Base-by-base conservation (phyloP, 2,888 invertebrate species). In the Melanostoma mellinum region DNA sequence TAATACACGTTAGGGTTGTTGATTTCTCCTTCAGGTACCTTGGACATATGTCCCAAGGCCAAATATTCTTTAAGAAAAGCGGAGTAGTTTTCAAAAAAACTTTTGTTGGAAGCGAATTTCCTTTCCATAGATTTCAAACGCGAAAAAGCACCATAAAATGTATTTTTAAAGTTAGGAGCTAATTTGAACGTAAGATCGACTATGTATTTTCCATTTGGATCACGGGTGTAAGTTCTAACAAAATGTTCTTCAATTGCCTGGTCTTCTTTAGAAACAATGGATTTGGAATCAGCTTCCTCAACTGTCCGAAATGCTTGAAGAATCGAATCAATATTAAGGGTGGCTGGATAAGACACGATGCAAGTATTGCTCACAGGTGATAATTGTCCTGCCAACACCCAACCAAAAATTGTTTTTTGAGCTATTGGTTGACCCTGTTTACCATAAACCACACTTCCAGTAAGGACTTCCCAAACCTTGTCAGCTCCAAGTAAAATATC, bases 401-500 rank as follows among this genome's bases (percentile, higher is more conserved):
- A 20, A 20, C 20, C 20, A 20, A 20, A 20, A 20, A 20, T 50
- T 6, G 67, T 60, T 50, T 60, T 75, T 10, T 48, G 71, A 5
- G 71, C 58, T 4, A 56, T 60, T 8, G 58, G 58, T 5, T 33
- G 50, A 9, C 58, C 58, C 4, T 58, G 10, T 56, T 10, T 4
- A 10, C 42, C 33, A 10, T 20, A 30, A 53, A 56, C 9, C 2
- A 30, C 4, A n/a, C 56, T 32, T n/a, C 46, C 46, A 55, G 53
- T 20, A n/a, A 56, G 38, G 38, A 65, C 48, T 10, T 50, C 50
- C 20, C 56, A 67, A 2, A 40, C 65, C 9, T 53, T 75, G n/a
- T 68, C 60, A 6, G 68, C 75, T 3, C 68, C 53, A 6, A 76
- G 53, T 4, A 69, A 48, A 4, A 69, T 69, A 32, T 69, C 60